A percentile compares a stretch with the other conserved stretches of the same genome.
phyloP scores from a whole-genome alignment of 2,113 vertebrate genomes.

The Dasyprocta punctata region DNA sequence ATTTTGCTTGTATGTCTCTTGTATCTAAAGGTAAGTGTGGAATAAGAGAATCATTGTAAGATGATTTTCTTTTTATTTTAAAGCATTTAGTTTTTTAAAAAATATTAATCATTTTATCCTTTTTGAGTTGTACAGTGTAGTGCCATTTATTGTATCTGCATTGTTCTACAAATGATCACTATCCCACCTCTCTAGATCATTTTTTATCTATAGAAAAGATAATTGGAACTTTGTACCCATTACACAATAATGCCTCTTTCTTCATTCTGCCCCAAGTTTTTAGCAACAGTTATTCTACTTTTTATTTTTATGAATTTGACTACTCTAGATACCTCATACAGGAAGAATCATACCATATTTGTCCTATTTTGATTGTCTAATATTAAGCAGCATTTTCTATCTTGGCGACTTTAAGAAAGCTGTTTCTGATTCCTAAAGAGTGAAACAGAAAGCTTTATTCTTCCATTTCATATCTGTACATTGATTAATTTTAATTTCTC shows the following conservation, averaged over 20 bases:
- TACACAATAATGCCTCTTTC: not conserved
- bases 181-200: not conserved
- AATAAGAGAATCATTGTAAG: not conserved
- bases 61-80: not conserved
- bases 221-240: not conserved
- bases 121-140: not conserved
- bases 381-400: not conserved
- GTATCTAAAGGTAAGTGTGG: not conserved
- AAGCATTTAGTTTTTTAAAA: not conserved
- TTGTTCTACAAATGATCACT: not conserved
- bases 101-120: not conserved
- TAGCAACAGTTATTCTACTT: not conserved
- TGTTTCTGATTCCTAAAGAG: not conserved
- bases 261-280: no score
- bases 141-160: not conserved
- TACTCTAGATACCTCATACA: not conserved
- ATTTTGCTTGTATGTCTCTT: not conserved
- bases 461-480: not conserved
- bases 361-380: not conserved
- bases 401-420: not conserved
- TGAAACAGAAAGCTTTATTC: not conserved
- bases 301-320: not conserved
- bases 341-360: not conserved
- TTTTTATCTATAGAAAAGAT: not conserved
- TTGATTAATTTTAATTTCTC: not conserved